Conservation (phyloP, 2,888 invertebrate species). For the Machimus rusticus region DNA sequence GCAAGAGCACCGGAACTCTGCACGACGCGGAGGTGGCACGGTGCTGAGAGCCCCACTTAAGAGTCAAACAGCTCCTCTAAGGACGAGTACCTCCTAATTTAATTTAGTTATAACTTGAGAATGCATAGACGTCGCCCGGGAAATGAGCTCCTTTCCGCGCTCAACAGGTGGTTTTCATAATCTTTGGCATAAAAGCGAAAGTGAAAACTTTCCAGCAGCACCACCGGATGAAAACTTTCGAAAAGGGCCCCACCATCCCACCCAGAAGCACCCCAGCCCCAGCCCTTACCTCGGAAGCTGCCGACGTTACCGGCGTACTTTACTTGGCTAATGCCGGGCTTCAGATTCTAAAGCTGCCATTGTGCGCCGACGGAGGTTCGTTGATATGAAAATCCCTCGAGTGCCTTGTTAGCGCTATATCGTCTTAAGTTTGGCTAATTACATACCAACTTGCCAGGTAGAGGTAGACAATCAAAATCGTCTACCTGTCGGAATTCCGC, state of each 20-base stretch:
- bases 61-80: conserved; percentile 35
- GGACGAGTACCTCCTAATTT: conserved; percentile 41
- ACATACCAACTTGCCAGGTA: background rate
- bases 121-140: background rate
- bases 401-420: background rate
- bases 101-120: conserved; percentile 41
- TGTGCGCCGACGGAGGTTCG: background rate
- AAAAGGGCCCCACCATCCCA: background rate
- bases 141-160: background rate
- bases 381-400: background rate
- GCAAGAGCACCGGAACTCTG: background rate
- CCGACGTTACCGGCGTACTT: background rate
- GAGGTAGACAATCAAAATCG: background rate
- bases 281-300: background rate
- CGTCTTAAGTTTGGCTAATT: conserved; percentile 9
- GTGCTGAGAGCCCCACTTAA: conserved; percentile 25
- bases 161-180: conserved; percentile 40
- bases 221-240: conserved; percentile 8
- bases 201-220: conserved; percentile 20
- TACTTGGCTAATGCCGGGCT: background rate
- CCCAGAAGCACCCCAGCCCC: too few relatives aligned
- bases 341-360: background rate
- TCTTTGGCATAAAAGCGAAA: conserved; percentile 32
- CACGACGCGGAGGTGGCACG: background rate
- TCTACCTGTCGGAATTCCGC: background rate